Percentiles rank a stretch among this genome's conserved stretches.
phyloP scores from a whole-genome alignment of 2,888 invertebrate genomes.

The Rosalia funebris region DNA sequence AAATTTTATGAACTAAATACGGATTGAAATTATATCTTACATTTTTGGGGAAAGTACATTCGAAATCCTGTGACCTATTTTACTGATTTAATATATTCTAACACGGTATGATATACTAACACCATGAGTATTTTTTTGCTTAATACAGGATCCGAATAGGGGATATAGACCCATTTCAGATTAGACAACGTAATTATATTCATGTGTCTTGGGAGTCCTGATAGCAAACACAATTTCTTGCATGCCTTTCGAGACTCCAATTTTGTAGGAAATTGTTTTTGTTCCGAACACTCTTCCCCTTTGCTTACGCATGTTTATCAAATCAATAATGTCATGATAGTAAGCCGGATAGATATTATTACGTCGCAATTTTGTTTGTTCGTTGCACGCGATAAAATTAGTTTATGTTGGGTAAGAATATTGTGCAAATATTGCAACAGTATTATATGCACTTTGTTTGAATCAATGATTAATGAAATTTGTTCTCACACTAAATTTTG shows the following conservation, averaged over 20 bases:
- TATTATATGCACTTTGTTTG: too few species aligned
- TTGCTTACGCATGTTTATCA: slow-evolving; percentile 42
- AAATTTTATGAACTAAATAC: too few species aligned
- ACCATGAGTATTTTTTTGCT: slow-evolving; percentile 26
- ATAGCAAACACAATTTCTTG: slow-evolving; percentile 49
- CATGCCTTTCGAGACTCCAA: slow-evolving; percentile 45
- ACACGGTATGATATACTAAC: too few species aligned
- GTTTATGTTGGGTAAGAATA: not conserved
- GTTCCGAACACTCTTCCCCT: slow-evolving; percentile 43
- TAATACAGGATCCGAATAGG: slow-evolving; percentile 15
- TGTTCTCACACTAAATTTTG: too few species aligned
- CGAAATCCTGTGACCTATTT: too few species aligned
- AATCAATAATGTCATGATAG: slow-evolving; percentile 25
- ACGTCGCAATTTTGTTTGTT: not conserved
- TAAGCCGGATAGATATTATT: slow-evolving; percentile 17
- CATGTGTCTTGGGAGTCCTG: slow-evolving; percentile 46
- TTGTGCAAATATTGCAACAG: too few species aligned
- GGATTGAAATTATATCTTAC: too few species aligned
- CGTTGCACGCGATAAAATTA: not conserved
- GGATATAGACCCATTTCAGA: slow-evolving; percentile 38
- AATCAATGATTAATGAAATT: too few species aligned
- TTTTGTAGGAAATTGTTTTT: slow-evolving; percentile 48
- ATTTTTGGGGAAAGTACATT: too few species aligned
- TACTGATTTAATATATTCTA: too few species aligned
- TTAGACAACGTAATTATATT: slow-evolving; percentile 52